phyloP scores from a whole-genome alignment of 2,113 vertebrate genomes.

The Pseudorasbora parva region DNA sequence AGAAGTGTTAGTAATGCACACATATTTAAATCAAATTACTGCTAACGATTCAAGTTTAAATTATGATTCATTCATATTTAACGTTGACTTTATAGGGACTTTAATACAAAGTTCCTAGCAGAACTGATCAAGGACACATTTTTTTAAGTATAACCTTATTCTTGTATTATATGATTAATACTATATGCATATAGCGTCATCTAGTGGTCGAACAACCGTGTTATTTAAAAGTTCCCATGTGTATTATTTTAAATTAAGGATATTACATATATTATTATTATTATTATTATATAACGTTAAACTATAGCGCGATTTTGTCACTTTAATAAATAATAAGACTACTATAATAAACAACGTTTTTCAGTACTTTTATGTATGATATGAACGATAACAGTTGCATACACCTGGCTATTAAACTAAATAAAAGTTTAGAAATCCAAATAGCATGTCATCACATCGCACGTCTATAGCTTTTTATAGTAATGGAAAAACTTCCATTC shows the following conservation, averaged over 20 bases:
- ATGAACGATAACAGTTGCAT: too few species aligned
- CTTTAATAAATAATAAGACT: background rate
- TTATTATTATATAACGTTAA: background rate
- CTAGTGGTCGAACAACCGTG: background rate
- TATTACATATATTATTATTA: background rate
- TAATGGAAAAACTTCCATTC: fast-evolving
- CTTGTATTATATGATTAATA: background rate
- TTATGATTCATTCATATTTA: too few species aligned
- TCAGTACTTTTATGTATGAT: too few species aligned
- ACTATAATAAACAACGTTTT: too few species aligned
- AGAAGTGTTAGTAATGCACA: background rate
- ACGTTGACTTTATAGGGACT: too few species aligned
- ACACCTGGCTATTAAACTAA: too few species aligned
- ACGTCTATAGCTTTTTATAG: background rate
- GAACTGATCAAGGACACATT: background rate
- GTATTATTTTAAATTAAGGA: background rate
- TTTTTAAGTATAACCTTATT: background rate
- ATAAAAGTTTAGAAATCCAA: too few species aligned
- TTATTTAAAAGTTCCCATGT: background rate
- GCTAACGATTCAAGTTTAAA: background rate
- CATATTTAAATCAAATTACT: background rate
- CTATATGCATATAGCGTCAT: background rate
- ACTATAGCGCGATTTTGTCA: background rate
- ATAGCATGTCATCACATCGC: too few species aligned
- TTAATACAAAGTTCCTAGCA: background rate